Conservation (phyloP, 2,888 invertebrate genomes). For the Lasioglossum lativentre region DNA sequence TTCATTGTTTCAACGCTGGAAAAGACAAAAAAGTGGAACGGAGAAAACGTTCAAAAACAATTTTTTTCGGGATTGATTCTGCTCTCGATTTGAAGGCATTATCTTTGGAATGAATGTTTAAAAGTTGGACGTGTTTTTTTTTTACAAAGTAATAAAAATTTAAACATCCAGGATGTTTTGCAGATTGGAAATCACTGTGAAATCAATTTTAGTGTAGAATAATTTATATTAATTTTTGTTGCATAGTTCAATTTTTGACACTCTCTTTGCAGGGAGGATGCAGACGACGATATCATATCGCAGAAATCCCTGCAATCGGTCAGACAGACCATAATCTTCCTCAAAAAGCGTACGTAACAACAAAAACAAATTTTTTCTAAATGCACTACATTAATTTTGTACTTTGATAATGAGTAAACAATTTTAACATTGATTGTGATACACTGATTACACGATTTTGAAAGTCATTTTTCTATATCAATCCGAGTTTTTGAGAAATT, state of each 20-base stretch:
- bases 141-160: background rate
- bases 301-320: slow-evolving; percentile 84
- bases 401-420: background rate
- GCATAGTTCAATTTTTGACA: too few relatives aligned
- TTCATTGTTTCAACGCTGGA: background rate
- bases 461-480: too few relatives aligned
- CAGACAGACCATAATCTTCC: slow-evolving; percentile 80
- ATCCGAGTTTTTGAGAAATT: too few relatives aligned
- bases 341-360: slow-evolving; percentile 83
- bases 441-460: too few relatives aligned
- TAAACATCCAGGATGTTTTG: too few relatives aligned
- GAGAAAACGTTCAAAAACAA: background rate
- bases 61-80: background rate
- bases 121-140: too few relatives aligned
- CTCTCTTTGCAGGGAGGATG: slow-evolving; percentile 64
- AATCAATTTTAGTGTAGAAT: background rate
- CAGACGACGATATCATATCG: slow-evolving; percentile 83
- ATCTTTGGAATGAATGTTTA: background rate
- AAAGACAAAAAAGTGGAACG: background rate
- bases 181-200: too few relatives aligned
- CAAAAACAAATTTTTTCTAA: background rate
- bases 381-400: background rate
- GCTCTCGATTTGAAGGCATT: background rate
- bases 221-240: background rate
- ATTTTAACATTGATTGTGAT: too few relatives aligned